Evolutionary conservation across 2,888 invertebrate species (phyloP).

Genomic region (Phaonia tiefii): DNA sequence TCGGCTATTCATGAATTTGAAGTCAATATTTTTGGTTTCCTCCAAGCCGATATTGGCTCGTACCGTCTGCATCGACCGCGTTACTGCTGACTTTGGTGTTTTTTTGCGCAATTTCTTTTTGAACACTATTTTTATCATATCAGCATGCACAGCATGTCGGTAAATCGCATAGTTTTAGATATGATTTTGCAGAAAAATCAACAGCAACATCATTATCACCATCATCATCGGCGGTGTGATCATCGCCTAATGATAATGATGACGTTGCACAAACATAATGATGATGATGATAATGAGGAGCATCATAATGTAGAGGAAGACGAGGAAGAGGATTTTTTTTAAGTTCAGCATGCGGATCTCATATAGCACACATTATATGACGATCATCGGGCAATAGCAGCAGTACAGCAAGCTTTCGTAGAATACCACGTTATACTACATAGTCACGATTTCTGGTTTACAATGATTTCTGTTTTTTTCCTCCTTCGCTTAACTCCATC

Average conservation of each 20-base stretch:
- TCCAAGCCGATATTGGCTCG: constrained; percentile 27
- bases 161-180: constrained; percentile 65
- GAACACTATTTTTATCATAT: constrained; percentile 63
- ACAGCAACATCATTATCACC: constrained; percentile 41
- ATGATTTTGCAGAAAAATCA: constrained; percentile 61
- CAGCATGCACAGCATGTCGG: constrained; percentile 67
- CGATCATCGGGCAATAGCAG: constrained; percentile 33
- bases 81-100: constrained; percentile 1
- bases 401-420: constrained; percentile 41
- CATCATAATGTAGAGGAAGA: neutral
- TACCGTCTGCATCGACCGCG: constrained; percentile 4
- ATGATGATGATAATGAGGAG: constrained; percentile 15
- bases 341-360: constrained; percentile 42
- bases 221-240: constrained; percentile 47
- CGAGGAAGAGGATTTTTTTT: neutral
- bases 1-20: constrained; percentile 19
- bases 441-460: constrained; percentile 66
- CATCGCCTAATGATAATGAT: constrained; percentile 41
- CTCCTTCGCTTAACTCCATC: neutral
- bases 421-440: constrained; percentile 67
- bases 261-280: constrained; percentile 14
- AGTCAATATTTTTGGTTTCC: constrained; percentile 43
- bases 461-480: constrained; percentile 50
- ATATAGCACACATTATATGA: constrained; percentile 64
- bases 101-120: constrained; percentile 46